These are phyloP conservation scores for Entomobrya multifasciata DNA, from an alignment of 2,888 invertebrate genomes.

Conservation along the genomic window DNA sequence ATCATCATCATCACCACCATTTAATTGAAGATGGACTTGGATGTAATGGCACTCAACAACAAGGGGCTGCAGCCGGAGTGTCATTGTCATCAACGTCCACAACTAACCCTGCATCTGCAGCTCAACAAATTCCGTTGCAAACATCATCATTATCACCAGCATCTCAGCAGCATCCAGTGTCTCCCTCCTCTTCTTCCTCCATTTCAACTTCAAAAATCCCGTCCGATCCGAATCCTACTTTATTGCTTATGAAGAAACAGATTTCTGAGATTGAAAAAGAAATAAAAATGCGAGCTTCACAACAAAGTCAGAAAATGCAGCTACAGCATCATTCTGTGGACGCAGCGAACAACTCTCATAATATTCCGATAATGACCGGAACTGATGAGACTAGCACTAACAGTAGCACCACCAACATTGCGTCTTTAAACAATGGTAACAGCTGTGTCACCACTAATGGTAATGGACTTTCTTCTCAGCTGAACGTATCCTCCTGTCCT, in stretches of 20 bases:
- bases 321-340: constrained; percentile 49
- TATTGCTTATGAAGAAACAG: constrained; percentile 85
- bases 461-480: constrained; percentile 64
- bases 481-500: constrained; percentile 68
- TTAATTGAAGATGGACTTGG: constrained; percentile 66
- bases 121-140: constrained; percentile 29
- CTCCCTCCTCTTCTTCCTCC: constrained; percentile 53
- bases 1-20: constrained; percentile 52
- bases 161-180: constrained; percentile 48
- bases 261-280: constrained; percentile 88
- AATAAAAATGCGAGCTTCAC: constrained; percentile 83
- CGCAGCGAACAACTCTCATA: constrained; percentile 48
- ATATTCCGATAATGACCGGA: constrained; percentile 49
- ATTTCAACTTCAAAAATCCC: constrained; percentile 64
- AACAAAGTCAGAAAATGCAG: constrained; percentile 74
- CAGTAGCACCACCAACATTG: constrained; percentile 46
- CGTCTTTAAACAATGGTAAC: constrained; percentile 52
- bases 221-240: constrained; percentile 89
- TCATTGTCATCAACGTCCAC: constrained; percentile 22
- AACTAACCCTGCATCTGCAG: constrained; percentile 10
- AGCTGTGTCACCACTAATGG: constrained; percentile 69
- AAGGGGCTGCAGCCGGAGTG: constrained; percentile 52
- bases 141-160: constrained; percentile 16
- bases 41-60: constrained; percentile 55
- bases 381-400: constrained; percentile 51